A percentile compares a stretch with the other conserved stretches of the same genome.
Evolutionary conservation across 1,140 invertebrate genomes (phyloP).

Genomic region (Bombus huntii): DNA sequence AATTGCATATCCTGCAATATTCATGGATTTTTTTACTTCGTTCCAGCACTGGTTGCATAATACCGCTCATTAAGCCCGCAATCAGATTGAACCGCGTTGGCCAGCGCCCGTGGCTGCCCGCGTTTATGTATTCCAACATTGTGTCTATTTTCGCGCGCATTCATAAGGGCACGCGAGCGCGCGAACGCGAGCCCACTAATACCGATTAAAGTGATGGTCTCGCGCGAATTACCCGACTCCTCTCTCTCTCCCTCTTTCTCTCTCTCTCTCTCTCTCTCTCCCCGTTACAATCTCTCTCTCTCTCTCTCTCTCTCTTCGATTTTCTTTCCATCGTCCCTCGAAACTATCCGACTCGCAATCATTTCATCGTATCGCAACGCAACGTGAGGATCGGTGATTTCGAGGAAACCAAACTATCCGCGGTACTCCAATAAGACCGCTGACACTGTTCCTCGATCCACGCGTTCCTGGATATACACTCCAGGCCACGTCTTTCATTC

Average conservation of each 20-base stretch:
- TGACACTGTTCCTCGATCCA: not conserved
- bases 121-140: conserved; percentile 39
- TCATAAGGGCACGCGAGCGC: conserved; percentile 11
- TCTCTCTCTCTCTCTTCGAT: not conserved
- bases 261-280: too few relatives aligned
- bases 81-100: conserved; percentile 59
- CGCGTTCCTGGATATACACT: not conserved
- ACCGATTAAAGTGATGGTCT: conserved; percentile 37
- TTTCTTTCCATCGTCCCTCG: not conserved
- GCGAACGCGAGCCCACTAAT: not conserved
- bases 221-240: conserved; percentile 4
- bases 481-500: conserved; percentile 23
- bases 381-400: not conserved
- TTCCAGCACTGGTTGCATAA: conserved; percentile 64
- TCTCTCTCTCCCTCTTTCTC: not conserved
- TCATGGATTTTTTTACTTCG: conserved; percentile 56
- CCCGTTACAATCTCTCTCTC: too few relatives aligned
- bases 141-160: conserved; percentile 28
- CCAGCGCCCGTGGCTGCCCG: conserved; percentile 21
- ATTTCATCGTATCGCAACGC: not conserved
- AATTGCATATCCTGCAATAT: conserved; percentile 55
- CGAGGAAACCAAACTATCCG: not conserved
- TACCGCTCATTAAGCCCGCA: conserved; percentile 62
- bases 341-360: not conserved
- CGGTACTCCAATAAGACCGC: not conserved